Evolutionary conservation across 2,797 vertebrate genomes (phyloP), one percentile per base, ranked within the genome.

Genomic region (Carduelis carduelis): DNA sequence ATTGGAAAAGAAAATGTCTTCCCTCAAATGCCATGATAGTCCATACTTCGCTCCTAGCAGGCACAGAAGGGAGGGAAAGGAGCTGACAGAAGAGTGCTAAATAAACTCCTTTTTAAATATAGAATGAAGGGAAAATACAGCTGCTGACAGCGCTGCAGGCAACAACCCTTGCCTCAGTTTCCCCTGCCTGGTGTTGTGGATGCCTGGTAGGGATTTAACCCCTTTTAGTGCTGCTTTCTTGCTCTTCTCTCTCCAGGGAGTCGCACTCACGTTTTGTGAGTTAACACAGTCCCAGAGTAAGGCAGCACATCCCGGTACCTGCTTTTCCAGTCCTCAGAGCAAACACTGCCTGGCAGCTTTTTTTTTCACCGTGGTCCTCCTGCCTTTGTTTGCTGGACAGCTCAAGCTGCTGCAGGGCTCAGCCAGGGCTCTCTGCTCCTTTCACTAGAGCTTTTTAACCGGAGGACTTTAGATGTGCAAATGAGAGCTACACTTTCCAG

Each of bases 121-220:
- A 44, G 55, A 70, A 60, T 57, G 49, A 83, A 64, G 85, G 57
- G 50, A 61, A 92, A 91, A 32, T 4, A 12, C 1, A 3, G 32
- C 49, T 66, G 71, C 37, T 76, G 32, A 24, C 37, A 44, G 41
- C 3, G 3, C 43, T 56, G 28, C 0, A 0, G 53, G 47, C 75
- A 87, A 32, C 27, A 57, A 37, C 13, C 8, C 47, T 61, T 72
- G 50, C 76, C 74, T 90, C 83, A 86, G 80, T 84, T 93, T 84
- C 61, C n/a, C 12, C 57, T 68, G 41, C 30, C 24, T 27, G 46
- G 17, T 46, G 19, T 2, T 61, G 53, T 22, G 46, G 80, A 35
- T 35, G 27, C 11, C 76, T 50, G 37, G 13, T 14, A 35, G 56
- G 56, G 24, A 26, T 56, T 53, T 0, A 46, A 65, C 43, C 30